Evolutionary conservation across 2,888 invertebrate genomes (phyloP).

Genomic region (Dastarcus helophoroides): DNA sequence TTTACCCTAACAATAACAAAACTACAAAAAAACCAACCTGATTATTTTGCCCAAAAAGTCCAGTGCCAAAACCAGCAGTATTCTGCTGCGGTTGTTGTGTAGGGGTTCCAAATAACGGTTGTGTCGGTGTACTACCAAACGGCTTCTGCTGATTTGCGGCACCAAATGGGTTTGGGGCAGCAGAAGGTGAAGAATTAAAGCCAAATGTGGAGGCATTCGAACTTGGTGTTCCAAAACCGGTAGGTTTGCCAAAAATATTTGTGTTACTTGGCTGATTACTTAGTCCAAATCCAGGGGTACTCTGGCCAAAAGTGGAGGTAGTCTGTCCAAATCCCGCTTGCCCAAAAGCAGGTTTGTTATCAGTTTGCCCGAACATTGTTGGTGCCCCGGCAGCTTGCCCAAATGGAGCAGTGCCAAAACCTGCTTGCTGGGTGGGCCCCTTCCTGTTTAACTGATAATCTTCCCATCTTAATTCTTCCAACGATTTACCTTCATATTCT

Average conservation of each 20-base stretch:
- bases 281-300: conserved; percentile 45
- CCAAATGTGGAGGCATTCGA: conserved; percentile 36
- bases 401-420: conserved; percentile 37
- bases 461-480: conserved; percentile 84
- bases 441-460: conserved; percentile 88
- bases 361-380: conserved; percentile 37
- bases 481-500: conserved; percentile 88
- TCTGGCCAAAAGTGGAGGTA: conserved; percentile 55
- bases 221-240: conserved; percentile 50
- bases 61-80: conserved; percentile 40
- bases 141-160: conserved; percentile 39
- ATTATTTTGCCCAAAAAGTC: conserved; percentile 25
- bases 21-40: conserved; percentile 8
- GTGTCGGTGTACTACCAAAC: conserved; percentile 36
- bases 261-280: conserved; percentile 34
- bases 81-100: conserved; percentile 16
- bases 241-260: conserved; percentile 39
- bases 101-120: conserved; percentile 29
- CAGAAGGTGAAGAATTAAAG: conserved; percentile 32
- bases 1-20: conserved; percentile 2
- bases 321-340: conserved; percentile 42
- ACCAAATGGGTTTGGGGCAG: conserved; percentile 35
- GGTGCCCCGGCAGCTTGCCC: conserved; percentile 37
- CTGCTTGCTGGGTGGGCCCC: conserved; percentile 38
- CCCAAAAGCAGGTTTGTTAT: conserved; percentile 17